phyloP scores from a whole-genome alignment of 2,888 invertebrate species.

The Rosalia funebris region DNA sequence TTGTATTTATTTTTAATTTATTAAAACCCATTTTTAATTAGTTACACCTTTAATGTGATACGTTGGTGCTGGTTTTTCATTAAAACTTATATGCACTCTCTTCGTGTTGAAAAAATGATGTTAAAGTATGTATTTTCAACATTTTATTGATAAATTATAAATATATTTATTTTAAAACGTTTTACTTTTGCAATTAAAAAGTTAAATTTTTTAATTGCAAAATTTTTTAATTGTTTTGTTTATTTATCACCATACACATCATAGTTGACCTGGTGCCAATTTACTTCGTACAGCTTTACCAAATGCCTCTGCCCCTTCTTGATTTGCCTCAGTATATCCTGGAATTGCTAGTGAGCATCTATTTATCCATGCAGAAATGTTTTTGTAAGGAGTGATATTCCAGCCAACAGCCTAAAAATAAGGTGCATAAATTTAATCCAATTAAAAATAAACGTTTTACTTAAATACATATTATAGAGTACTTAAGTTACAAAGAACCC shows the following conservation, averaged over 20 bases:
- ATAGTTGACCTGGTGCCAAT: conserved; percentile 61
- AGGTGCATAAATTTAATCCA: no score
- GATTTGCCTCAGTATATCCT: conserved; percentile 68
- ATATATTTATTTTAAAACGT: not conserved
- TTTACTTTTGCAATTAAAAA: not conserved
- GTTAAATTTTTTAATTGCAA: not conserved
- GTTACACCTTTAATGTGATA: conserved; percentile 16
- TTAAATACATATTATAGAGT: no score
- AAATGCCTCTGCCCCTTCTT: conserved; percentile 69
- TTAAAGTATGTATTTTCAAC: no score
- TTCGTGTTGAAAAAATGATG: no score
- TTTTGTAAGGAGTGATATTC: conserved; percentile 68
- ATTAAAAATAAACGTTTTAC: no score
- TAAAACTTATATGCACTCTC: not conserved
- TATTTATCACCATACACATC: not conserved
- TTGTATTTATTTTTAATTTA: conserved; percentile 22
- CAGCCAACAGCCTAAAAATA: conserved; percentile 69
- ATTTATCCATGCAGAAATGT: conserved; percentile 70
- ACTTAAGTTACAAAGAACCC: no score
- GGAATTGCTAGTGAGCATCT: conserved; percentile 68
- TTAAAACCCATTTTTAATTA: conserved; percentile 7
- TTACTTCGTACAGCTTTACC: conserved; percentile 70
- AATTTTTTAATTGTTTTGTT: not conserved
- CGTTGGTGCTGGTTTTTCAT: conserved; percentile 21
- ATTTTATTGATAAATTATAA: not conserved